A percentile compares a stretch with the other conserved stretches of the same genome.
Conservation (phyloP, 1,140 invertebrate species). For the Delia radicum region DNA sequence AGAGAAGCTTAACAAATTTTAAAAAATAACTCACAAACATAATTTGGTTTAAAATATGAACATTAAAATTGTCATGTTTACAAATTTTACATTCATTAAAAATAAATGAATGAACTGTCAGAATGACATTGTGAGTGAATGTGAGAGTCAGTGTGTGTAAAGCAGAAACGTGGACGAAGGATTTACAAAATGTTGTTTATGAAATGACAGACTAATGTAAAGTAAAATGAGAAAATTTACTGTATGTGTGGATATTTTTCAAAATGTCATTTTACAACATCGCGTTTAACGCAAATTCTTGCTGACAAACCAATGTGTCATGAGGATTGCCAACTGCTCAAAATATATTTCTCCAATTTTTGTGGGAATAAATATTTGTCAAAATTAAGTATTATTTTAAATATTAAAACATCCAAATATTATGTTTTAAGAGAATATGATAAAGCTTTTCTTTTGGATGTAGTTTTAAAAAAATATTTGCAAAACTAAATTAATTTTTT, state of each 20-base stretch:
- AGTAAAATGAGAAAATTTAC: neutral
- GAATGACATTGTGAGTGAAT: neutral
- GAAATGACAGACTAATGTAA: constrained; percentile 10
- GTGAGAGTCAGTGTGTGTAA: neutral
- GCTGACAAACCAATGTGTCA: neutral
- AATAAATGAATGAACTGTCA: neutral
- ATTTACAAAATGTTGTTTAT: constrained; percentile 4
- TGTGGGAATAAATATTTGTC: no score
- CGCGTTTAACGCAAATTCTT: neutral
- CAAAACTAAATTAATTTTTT: no score
- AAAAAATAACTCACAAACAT: no score
- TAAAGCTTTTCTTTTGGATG: no score
- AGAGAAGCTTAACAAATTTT: neutral
- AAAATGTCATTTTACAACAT: neutral
- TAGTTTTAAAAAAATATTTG: no score
- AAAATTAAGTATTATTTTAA: no score
- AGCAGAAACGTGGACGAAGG: neutral
- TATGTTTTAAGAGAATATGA: no score
- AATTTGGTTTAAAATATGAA: neutral
- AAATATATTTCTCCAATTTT: neutral
- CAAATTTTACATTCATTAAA: neutral
- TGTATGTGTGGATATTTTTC: neutral
- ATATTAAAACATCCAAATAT: no score
- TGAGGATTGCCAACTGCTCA: neutral
- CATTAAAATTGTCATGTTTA: neutral